These are phyloP conservation scores for Netelia fuscicornis DNA, from an alignment of 2,888 invertebrate genomes.

Conservation along the genomic window DNA sequence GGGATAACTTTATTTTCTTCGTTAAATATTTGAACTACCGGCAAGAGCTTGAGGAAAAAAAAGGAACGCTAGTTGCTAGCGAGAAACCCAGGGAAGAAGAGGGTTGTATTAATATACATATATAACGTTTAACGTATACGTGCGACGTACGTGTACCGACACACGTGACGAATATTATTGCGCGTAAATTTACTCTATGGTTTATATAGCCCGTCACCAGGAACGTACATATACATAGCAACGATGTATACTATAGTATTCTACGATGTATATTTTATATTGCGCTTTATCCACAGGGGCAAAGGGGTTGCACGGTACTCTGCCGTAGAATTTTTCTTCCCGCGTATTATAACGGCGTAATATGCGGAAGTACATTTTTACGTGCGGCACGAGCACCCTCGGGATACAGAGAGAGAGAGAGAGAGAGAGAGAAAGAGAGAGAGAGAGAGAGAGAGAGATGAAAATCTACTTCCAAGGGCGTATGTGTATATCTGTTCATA, in stretches of 20 bases:
- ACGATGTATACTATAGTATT: conserved; percentile 23
- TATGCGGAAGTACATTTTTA: conserved; percentile 64
- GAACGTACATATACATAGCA: neutral
- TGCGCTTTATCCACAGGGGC: conserved; percentile 28
- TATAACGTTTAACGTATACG: conserved; percentile 11
- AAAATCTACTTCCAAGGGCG: neutral
- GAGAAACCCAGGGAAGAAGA: neutral
- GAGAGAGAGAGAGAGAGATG: conserved; percentile 6
- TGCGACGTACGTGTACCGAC: conserved; percentile 15
- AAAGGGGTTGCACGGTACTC: conserved; percentile 1
- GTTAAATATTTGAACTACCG: conserved; percentile 65
- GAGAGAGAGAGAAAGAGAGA: conserved; percentile 22
- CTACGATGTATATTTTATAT: conserved; percentile 44
- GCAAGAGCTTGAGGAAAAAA: conserved; percentile 15
- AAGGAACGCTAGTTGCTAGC: conserved; percentile 5
- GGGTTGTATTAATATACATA: conserved; percentile 47
- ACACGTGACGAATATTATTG: conserved; percentile 58
- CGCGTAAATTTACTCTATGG: conserved; percentile 58
- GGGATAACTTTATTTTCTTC: conserved; percentile 66
- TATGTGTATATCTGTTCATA: neutral
- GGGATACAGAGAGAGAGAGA: conserved; percentile 47
- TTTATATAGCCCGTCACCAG: conserved; percentile 27
- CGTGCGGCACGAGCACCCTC: conserved; percentile 63
- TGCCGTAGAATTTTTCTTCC: conserved; percentile 58
- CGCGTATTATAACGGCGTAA: conserved; percentile 66